A percentile compares a stretch with the other conserved stretches of the same genome.
Conservation (phyloP, 1,140 invertebrate genomes). For the Dendroctonus ponderosae region DNA sequence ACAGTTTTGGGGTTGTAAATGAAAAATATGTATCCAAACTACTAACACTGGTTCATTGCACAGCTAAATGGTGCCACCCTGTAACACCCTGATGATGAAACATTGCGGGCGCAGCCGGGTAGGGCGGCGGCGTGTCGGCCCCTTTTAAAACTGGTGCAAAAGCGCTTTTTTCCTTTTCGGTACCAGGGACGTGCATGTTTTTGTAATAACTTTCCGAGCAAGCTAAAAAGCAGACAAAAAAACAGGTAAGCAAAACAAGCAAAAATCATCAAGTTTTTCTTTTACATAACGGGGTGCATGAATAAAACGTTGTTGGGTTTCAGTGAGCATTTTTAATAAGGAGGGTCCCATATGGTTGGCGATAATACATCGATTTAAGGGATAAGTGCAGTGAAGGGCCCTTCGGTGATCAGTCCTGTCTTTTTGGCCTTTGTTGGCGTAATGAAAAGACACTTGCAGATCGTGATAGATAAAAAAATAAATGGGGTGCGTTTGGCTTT, state of each 20-base stretch:
- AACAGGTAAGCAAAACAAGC: conserved; percentile 17
- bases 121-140: conserved; percentile 56
- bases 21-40: conserved; percentile 35
- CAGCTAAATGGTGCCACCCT: conserved; percentile 64
- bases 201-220: conserved; percentile 31
- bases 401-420: conserved; percentile 7
- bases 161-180: conserved; percentile 56
- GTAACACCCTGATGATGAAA: conserved; percentile 56
- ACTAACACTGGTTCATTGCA: conserved; percentile 58
- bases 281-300: conserved; percentile 3
- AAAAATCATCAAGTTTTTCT: background rate
- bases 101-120: conserved; percentile 57
- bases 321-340: conserved; percentile 52
- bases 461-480: conserved; percentile 16
- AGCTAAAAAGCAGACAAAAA: conserved; percentile 33
- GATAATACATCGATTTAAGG: conserved; percentile 9
- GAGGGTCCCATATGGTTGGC: conserved; percentile 35
- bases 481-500: no score
- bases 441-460: conserved; percentile 23
- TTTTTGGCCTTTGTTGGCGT: conserved; percentile 4
- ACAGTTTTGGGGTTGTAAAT: background rate
- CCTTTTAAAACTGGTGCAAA: conserved; percentile 61
- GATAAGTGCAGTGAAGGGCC: conserved; percentile 10
- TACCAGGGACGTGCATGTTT: conserved; percentile 36
- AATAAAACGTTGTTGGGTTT: conserved; percentile 2